These are phyloP conservation scores for Knipowitschia caucasica DNA, from an alignment of 2,797 vertebrate genomes.

Conservation along the genomic window DNA sequence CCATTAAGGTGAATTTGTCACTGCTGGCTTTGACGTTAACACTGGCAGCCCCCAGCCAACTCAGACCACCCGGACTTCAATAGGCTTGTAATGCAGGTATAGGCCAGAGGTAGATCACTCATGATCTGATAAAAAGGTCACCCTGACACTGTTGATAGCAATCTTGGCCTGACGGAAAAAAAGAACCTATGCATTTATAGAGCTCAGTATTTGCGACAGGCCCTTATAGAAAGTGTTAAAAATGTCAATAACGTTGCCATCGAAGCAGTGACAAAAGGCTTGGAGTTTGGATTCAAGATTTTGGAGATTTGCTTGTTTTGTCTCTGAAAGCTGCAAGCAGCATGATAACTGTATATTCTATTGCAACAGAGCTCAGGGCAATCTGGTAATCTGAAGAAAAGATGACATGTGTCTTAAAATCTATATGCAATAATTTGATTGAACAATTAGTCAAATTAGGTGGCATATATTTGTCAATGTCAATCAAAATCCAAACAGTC, in stretches of 20 bases:
- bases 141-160: slow-evolving; percentile 7
- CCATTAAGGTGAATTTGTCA: slow-evolving; percentile 49
- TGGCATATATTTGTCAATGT: too few relatives aligned
- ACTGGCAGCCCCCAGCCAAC: slow-evolving; percentile 16
- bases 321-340: too few relatives aligned
- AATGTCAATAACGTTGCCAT: neutral
- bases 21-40: slow-evolving; percentile 16
- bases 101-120: slow-evolving; percentile 9
- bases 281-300: too few relatives aligned
- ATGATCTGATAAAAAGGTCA: slow-evolving; percentile 23
- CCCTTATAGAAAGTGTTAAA: neutral
- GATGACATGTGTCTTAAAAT: too few relatives aligned
- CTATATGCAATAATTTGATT: too few relatives aligned
- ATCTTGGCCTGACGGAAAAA: neutral
- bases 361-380: too few relatives aligned
- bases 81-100: slow-evolving; percentile 8
- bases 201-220: slow-evolving; percentile 34
- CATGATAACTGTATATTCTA: too few relatives aligned
- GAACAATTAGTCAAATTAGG: too few relatives aligned
- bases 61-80: slow-evolving; percentile 3
- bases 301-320: neutral
- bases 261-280: neutral
- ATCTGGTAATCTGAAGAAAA: too few relatives aligned
- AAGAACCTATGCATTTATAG: neutral
- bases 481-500: too few relatives aligned